Base-by-base conservation (phyloP, 2,888 invertebrate genomes). In the Andrena fulva region DNA sequence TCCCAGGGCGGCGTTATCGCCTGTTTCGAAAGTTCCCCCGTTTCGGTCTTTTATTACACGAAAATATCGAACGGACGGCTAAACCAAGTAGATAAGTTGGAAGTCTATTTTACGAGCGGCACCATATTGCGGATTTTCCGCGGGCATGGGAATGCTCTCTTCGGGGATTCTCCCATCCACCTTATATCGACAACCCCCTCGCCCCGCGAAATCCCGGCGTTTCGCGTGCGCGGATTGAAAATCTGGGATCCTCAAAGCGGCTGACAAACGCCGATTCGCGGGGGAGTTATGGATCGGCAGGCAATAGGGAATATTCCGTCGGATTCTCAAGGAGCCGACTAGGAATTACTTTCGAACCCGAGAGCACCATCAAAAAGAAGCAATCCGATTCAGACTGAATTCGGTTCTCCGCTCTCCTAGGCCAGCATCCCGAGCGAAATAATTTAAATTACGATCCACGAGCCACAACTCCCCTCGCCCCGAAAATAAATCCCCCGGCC, bases 41-140 rank as follows among this genome's bases (percentile, higher is more conserved):
- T 69, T 76, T 62, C 60, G 35, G 63, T 70, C 68, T 76, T 82
- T 86, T 86, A 80, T 85, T 80, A 78, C 85, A 56, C 64, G 77
- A 82, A 75, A 78, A 77, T 80, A 69, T 79, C 74, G 84, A 62
- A 33, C 66, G 60, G 60, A 27, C 59, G 75, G 69, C 69, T 67
- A 76, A 79, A 69, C 56, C 83, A 60, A 82, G 82, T 84, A 80
- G 86, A 79, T 79, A 77, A 82, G 68, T 77, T 68, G 74, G 64
- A 82, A 87, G 84, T 80, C 84, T 87, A 84, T 87, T 87, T 87
- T 87, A 87, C 80, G 79, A 86, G 82, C 70, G 73, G 70, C 81
- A 79, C 77, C 73, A 77, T 79, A 87, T 87, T 83, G 86, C 77
- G 81, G 81, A 84, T 85, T 87, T 83, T 82, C 82, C 56, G 56